Percentiles rank a stretch among this genome's conserved stretches.
Evolutionary conservation across 2,797 vertebrate species (phyloP).

Genomic region (Cynopterus sphinx): DNA sequence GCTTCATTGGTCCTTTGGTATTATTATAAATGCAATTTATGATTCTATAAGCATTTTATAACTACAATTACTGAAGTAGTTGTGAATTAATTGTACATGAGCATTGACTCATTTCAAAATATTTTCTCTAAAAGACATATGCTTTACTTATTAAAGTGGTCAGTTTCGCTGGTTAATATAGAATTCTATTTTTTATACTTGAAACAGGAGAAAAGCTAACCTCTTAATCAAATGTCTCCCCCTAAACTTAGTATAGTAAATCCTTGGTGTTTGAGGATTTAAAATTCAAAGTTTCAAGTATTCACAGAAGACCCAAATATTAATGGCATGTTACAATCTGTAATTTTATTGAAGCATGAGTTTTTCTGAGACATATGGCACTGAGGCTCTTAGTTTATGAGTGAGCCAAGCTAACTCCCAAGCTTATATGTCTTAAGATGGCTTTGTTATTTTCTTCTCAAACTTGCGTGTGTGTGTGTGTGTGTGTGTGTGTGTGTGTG

Average conservation of each 20-base stretch:
- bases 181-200: not conserved
- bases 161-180: conserved; percentile 29
- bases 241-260: not conserved
- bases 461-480: not conserved
- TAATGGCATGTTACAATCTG: not conserved
- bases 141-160: not conserved
- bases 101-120: not conserved
- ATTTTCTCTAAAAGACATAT: not conserved
- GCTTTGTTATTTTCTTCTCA: not conserved
- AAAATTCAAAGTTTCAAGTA: conserved; percentile 5
- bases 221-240: not conserved
- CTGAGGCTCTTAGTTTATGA: not conserved
- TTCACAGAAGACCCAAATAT: not conserved
- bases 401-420: not conserved
- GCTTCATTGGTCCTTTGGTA: not conserved
- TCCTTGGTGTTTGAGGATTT: not conserved
- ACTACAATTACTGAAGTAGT: not conserved
- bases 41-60: conserved; percentile 15
- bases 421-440: not conserved
- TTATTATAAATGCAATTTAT: not conserved
- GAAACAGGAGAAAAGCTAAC: not conserved
- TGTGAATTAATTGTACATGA: not conserved
- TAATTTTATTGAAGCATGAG: not conserved
- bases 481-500: no score
- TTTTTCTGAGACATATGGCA: not conserved